phyloP scores from a whole-genome alignment of 23 tunicate genomes.

The Corella eumyota region DNA sequence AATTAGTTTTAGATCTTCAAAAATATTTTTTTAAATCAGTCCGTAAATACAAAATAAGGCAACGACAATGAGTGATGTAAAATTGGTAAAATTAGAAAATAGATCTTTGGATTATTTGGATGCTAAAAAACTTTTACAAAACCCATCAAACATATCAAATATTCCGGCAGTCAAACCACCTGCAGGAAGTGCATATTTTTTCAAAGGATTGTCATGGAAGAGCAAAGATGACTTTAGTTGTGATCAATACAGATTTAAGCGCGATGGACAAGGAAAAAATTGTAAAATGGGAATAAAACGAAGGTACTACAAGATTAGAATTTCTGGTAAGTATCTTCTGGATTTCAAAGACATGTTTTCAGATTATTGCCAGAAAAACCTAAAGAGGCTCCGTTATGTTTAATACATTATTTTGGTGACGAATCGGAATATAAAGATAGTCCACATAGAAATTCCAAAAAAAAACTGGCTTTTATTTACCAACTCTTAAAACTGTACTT shows the following conservation, averaged over 20 bases:
- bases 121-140: slow-evolving; percentile 2
- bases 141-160: slow-evolving; percentile 1
- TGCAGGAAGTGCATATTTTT: slow-evolving; percentile 7
- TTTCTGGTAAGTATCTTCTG: slow-evolving; percentile 5
- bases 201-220: background rate
- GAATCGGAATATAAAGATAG: background rate
- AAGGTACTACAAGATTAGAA: slow-evolving; percentile 9
- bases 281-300: slow-evolving; percentile 1
- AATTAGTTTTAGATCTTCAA: no score
- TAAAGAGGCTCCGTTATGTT: background rate
- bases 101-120: slow-evolving; percentile 2
- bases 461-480: slow-evolving; percentile 14
- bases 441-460: slow-evolving; percentile 5
- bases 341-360: slow-evolving; percentile 5
- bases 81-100: slow-evolving; percentile 1
- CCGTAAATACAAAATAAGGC: no score
- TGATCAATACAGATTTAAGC: slow-evolving; percentile 7
- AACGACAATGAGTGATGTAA: background rate
- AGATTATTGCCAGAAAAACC: background rate
- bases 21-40: no score
- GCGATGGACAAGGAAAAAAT: slow-evolving; percentile 1
- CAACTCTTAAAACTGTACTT: slow-evolving; percentile 8
- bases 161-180: slow-evolving; percentile 4
- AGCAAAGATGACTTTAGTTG: slow-evolving; percentile 4
- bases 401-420: slow-evolving; percentile 12